Evolutionary conservation across 2,113 vertebrate genomes (phyloP), one percentile per base, ranked within the genome.

Genomic region (Labrus mixtus): DNA sequence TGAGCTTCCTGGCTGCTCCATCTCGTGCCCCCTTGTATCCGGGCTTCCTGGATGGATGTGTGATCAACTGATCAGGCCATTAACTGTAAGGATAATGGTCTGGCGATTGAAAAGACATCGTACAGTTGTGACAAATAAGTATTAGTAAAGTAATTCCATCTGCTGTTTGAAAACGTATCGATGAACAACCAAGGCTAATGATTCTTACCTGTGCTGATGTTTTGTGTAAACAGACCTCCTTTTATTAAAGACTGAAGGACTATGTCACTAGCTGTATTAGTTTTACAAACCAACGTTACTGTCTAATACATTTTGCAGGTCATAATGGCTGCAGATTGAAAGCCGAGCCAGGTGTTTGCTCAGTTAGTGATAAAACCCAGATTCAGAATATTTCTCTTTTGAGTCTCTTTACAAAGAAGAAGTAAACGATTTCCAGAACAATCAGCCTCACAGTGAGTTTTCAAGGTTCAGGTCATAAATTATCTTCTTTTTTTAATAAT

Each of bases 261-360:
- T 16, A 48, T 5, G 6, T 55, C 16, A 13, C 8, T 45, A 11
- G 16, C 48, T 51, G n/a, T 62, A 36, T 67, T 57, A 43, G 57
- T 69, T 54, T 65, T 51, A 53, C 61, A 64, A 77, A 51, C 33
- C 17, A 55, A 46, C 33, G 23, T 61, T 73, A 57, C 36, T 62
- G 62, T 68, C 19, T 10, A 4, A 6, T 48, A 22, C 60, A 54
- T 43, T 41, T 50, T 10, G 4, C 13, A 1, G 45, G 20, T 70
- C 3, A 7, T 62, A 43, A 66, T 0, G 8, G 59, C 71, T 69
- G 48, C 58, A 69, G 6, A 57, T 73, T 43, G 45, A 60, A 77
- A 65, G 41, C 33, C 15, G 22, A 78, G 68, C 64, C 74, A 76
- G 68, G 85, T 79, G 77, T 78, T 78, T n/a, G 8, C 23, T 54